Conservation (phyloP, 2,797 vertebrate species). For the Sparidentex hasta region DNA sequence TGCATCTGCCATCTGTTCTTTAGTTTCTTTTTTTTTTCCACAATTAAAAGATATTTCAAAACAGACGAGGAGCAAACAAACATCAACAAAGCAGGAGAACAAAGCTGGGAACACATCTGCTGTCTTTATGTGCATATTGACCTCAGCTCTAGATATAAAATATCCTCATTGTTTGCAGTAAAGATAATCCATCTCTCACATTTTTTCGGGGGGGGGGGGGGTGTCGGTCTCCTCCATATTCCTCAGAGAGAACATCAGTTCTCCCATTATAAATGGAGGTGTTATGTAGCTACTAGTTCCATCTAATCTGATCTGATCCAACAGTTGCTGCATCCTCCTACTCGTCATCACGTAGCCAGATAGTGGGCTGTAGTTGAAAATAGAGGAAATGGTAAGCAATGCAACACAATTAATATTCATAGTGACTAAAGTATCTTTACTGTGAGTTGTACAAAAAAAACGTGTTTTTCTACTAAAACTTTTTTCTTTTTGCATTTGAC, state of each 20-base stretch:
- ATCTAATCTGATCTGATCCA: constrained; percentile 10
- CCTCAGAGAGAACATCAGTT: too few relatives aligned
- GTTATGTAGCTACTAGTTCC: neutral
- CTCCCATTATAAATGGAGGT: too few relatives aligned
- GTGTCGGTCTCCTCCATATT: neutral
- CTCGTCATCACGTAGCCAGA: constrained; percentile 4
- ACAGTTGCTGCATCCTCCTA: constrained; percentile 6
- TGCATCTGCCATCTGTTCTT: constrained; percentile 2
- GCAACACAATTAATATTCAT: constrained; percentile 12
- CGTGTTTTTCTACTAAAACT: neutral
- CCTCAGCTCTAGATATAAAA: neutral
- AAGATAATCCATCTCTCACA: neutral
- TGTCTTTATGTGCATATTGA: neutral
- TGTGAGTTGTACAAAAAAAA: neutral
- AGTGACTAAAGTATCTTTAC: neutral
- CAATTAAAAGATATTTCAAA: constrained; percentile 12
- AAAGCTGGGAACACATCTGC: neutral
- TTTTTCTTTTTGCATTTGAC: neutral
- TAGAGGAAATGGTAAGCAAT: constrained; percentile 1
- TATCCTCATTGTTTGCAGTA: neutral
- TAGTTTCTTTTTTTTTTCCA: neutral
- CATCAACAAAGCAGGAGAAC: neutral
- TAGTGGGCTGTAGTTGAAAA: constrained; percentile 16
- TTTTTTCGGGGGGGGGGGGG: neutral
- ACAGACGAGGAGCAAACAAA: neutral